These are phyloP conservation scores for Leptogaster cylindrica DNA, from an alignment of 2,888 invertebrate species.

Conservation along the genomic window DNA sequence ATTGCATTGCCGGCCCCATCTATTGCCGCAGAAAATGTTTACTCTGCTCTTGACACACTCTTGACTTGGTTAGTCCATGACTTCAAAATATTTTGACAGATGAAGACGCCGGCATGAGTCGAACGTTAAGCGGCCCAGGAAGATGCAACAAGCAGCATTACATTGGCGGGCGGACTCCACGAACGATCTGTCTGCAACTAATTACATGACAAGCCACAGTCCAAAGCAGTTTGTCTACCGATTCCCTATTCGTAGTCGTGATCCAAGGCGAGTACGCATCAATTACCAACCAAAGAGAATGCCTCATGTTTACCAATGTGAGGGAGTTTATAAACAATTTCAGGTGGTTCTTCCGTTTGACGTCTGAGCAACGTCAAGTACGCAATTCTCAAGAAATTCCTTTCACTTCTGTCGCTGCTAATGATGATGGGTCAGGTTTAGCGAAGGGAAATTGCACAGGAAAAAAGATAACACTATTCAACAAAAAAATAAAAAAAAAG, in stretches of 20 bases:
- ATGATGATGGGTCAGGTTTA: neutral
- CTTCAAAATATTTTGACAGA: slow-evolving; percentile 39
- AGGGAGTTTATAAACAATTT: slow-evolving; percentile 35
- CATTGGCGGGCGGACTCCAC: slow-evolving; percentile 11
- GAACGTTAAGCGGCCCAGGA: slow-evolving; percentile 12
- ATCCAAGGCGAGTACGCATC: neutral
- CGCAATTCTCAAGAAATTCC: neutral
- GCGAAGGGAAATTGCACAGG: slow-evolving; percentile 19
- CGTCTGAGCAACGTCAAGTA: neutral
- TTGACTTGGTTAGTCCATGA: slow-evolving; percentile 22
- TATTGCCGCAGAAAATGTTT: slow-evolving; percentile 7
- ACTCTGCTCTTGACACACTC: slow-evolving; percentile 24
- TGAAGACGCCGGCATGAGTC: slow-evolving; percentile 28
- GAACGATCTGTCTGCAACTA: slow-evolving; percentile 28
- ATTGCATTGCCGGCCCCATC: neutral
- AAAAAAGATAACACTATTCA: too few species aligned
- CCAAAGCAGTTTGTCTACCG: slow-evolving; percentile 1
- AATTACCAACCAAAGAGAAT: neutral
- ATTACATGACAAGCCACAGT: slow-evolving; percentile 28
- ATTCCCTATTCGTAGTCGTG: neutral
- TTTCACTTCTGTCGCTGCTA: slow-evolving; percentile 9
- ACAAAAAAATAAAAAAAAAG: too few species aligned
- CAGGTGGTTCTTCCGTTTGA: slow-evolving; percentile 8
- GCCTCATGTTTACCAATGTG: slow-evolving; percentile 5
- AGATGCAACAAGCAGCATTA: slow-evolving; percentile 18